A percentile compares a stretch with the other conserved stretches of the same genome.
Conservation (phyloP, 2,113 vertebrate species). For the Ailuropoda melanoleuca region DNA sequence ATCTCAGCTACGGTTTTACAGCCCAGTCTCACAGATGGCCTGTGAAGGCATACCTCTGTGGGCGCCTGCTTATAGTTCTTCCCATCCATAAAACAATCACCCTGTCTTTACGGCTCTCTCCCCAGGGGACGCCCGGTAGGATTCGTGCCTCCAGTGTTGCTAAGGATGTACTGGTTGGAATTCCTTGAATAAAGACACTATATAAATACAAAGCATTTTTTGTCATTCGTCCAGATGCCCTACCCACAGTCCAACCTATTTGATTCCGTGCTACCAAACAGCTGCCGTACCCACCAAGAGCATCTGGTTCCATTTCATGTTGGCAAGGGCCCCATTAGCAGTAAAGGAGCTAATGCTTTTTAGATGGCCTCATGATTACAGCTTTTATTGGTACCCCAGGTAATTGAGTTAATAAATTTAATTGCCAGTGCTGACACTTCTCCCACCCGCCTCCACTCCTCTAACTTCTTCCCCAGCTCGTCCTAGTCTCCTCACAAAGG, state of each 20-base stretch:
- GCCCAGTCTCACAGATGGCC: constrained; percentile 28
- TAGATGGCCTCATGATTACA: constrained; percentile 75
- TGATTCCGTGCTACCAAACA: constrained; percentile 59
- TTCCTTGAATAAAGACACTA: not conserved
- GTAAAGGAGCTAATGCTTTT: constrained; percentile 66
- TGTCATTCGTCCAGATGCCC: constrained; percentile 46
- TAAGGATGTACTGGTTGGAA: not conserved
- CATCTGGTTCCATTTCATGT: constrained; percentile 77
- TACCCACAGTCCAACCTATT: constrained; percentile 29
- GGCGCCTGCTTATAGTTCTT: not conserved
- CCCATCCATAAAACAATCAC: constrained; percentile 48
- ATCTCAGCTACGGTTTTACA: not conserved
- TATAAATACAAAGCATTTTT: constrained; percentile 38
- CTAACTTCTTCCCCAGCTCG: constrained; percentile 5
- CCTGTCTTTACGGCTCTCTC: not conserved
- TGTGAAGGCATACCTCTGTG: not conserved
- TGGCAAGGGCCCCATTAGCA: constrained; percentile 65
- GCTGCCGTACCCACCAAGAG: constrained; percentile 62
- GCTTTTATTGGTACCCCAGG: constrained; percentile 71
- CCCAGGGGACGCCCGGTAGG: not conserved
- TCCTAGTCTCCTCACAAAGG: not conserved
- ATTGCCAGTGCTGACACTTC: constrained; percentile 59
- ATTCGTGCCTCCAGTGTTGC: not conserved
- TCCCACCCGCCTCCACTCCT: not conserved
- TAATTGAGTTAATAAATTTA: constrained; percentile 79